Evolutionary conservation across 2,888 invertebrate genomes (phyloP).

Genomic region (Phyllotreta cruciferae): DNA sequence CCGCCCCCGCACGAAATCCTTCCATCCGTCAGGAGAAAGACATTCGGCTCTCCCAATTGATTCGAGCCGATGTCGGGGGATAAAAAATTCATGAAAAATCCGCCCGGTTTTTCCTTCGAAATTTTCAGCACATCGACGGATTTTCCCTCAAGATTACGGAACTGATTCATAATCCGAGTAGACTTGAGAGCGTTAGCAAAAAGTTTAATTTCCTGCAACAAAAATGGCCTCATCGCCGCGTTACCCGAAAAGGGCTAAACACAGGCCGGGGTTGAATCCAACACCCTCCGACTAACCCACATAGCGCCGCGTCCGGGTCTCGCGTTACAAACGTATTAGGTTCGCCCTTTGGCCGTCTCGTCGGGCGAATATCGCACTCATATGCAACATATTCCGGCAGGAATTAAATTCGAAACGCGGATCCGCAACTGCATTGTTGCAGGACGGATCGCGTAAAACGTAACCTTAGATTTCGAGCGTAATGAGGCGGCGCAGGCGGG

Average conservation of each 20-base stretch:
- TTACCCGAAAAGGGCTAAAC: no score
- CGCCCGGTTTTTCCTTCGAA: slow-evolving; percentile 14
- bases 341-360: slow-evolving; percentile 3
- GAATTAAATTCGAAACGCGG: slow-evolving; percentile 8
- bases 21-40: slow-evolving; percentile 49
- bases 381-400: slow-evolving; percentile 4
- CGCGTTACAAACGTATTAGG: slow-evolving; percentile 3
- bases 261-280: background rate
- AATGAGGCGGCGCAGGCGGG: background rate
- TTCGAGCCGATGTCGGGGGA: slow-evolving; percentile 18
- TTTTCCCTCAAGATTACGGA: no score
- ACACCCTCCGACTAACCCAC: background rate
- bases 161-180: no score
- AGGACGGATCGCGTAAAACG: background rate
- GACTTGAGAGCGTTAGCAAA: no score
- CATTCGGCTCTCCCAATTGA: slow-evolving; percentile 43
- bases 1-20: slow-evolving; percentile 45
- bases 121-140: slow-evolving; percentile 10
- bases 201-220: no score
- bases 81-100: slow-evolving; percentile 29
- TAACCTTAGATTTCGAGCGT: slow-evolving; percentile 4
- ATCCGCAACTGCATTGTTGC: slow-evolving; percentile 8
- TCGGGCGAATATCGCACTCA: slow-evolving; percentile 6
- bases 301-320: background rate
- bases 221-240: no score